These are phyloP conservation scores for Manacus vitellinus DNA, from an alignment of 2,113 vertebrate species.

Conservation along the genomic window DNA sequence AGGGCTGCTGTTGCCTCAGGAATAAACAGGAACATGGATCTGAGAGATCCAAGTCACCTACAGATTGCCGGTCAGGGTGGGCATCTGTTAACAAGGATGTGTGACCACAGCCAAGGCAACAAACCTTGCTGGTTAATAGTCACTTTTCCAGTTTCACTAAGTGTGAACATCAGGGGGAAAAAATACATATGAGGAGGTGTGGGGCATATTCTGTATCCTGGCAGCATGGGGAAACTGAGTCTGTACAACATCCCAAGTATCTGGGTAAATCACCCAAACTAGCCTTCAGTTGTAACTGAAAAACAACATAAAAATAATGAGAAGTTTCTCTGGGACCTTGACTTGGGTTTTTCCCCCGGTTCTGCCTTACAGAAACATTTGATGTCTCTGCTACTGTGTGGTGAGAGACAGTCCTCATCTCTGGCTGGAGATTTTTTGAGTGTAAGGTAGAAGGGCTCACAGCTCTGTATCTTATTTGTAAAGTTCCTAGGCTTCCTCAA, in stretches of 20 bases:
- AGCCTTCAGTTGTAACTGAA: not conserved
- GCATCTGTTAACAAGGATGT: not conserved
- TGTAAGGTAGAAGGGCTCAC: not conserved
- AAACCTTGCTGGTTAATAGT: not conserved
- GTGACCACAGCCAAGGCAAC: not conserved
- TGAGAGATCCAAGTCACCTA: not conserved
- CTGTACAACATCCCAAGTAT: accelerated
- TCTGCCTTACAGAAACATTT: not conserved
- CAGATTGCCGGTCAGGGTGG: accelerated
- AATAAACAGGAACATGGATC: accelerated
- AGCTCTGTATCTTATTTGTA: accelerated
- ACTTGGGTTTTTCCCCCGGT: not conserved
- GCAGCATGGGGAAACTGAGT: not conserved
- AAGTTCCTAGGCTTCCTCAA: not conserved
- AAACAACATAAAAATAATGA: not conserved
- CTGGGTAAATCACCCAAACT: not conserved
- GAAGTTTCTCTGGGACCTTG: not conserved
- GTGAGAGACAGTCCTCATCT: not conserved
- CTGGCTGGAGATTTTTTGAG: accelerated
- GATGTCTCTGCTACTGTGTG: not conserved
- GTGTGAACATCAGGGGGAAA: not conserved
- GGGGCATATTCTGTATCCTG: accelerated
- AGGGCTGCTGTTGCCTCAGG: accelerated
- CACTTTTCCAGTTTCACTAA: not conserved
- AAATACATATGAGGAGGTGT: accelerated